Evolutionary conservation across 2,113 vertebrate genomes (phyloP).

Genomic region (Colistium nudipinnis): DNA sequence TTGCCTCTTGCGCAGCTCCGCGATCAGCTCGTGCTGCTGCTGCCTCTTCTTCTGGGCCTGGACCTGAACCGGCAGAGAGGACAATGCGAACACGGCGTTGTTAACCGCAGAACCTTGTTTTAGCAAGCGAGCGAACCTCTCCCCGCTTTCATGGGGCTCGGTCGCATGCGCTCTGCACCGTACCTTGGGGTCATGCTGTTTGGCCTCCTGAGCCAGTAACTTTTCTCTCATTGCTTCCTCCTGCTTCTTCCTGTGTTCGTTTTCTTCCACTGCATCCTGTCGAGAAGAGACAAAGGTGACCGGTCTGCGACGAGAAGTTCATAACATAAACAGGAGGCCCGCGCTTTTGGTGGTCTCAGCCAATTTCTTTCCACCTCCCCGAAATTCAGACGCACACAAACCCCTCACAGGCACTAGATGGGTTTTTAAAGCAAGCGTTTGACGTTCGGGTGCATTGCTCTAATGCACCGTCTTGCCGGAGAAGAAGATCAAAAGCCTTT

Average conservation of each 20-base stretch:
- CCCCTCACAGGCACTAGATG: neutral
- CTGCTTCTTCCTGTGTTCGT: constrained; percentile 92
- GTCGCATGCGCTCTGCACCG: constrained; percentile 10
- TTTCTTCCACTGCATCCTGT: constrained; percentile 92
- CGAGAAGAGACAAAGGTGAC: constrained; percentile 38
- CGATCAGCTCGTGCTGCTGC: constrained; percentile 94
- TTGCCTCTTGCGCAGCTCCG: constrained; percentile 90
- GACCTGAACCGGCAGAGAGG: constrained; percentile 68
- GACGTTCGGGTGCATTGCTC: too few relatives aligned
- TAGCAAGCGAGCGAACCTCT: constrained; percentile 45
- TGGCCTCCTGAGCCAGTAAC: constrained; percentile 94
- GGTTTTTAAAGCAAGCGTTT: neutral
- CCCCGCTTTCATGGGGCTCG: constrained; percentile 9
- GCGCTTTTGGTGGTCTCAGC: neutral
- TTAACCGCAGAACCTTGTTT: constrained; percentile 38
- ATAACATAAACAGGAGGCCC: constrained; percentile 32
- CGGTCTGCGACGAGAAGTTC: constrained; percentile 23
- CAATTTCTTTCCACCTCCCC: neutral
- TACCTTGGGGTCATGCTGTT: constrained; percentile 95
- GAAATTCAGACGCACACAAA: neutral
- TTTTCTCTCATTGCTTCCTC: constrained; percentile 95
- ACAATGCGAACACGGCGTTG: constrained; percentile 10
- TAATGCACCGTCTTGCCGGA: too few relatives aligned
- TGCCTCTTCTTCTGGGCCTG: constrained; percentile 88
- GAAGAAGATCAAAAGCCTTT: too few relatives aligned